phyloP scores from a whole-genome alignment of 2,797 vertebrate species.

The Hippopotamyrus pictus region DNA sequence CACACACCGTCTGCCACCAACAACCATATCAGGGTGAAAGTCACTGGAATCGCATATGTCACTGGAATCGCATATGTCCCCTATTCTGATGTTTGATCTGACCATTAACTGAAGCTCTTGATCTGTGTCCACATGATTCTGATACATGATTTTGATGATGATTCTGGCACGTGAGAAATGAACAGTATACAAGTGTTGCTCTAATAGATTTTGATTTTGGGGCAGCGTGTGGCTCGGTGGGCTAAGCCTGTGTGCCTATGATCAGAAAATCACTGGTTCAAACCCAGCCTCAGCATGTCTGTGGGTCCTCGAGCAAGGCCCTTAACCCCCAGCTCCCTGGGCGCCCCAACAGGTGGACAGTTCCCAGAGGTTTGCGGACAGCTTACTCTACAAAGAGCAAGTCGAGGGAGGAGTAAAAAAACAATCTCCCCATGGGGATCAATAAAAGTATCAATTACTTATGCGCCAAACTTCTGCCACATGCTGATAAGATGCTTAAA shows the following conservation, averaged over 20 bases:
- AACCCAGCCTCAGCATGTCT: neutral
- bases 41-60: neutral
- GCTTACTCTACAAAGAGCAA: neutral
- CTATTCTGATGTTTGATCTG: neutral
- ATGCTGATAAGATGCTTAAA: neutral
- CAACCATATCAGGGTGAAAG: neutral
- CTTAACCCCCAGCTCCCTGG: neutral
- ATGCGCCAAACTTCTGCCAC: neutral
- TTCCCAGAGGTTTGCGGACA: neutral
- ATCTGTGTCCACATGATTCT: neutral
- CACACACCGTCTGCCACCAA: neutral
- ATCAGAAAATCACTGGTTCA: neutral
- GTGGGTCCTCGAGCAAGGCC: neutral
- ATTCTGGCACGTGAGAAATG: neutral
- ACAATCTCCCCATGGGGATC: neutral
- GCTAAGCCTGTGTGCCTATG: neutral
- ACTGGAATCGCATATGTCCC: neutral
- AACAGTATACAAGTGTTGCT: neutral
- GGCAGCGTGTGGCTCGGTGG: too few relatives aligned
- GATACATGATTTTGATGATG: neutral
- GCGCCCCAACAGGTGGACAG: neutral
- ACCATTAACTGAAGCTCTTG: neutral
- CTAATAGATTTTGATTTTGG: neutral
- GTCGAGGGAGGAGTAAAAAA: neutral
- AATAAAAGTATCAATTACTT: neutral